Conservation (phyloP, 2,888 invertebrate genomes). For the Drosophila macrothrix region DNA sequence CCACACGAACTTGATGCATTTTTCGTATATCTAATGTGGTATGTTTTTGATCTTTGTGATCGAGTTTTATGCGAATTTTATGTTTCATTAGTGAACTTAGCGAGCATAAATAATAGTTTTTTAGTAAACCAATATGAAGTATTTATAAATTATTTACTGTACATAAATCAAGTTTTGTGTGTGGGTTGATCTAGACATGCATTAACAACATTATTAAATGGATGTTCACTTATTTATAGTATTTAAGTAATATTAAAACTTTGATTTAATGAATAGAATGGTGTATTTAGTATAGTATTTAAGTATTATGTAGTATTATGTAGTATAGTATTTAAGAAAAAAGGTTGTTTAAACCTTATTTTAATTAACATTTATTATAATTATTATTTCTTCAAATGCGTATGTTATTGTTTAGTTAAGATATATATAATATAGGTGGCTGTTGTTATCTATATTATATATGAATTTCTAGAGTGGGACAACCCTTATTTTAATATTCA, state of each 20-base stretch:
- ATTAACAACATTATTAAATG: not conserved
- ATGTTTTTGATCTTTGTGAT: conserved; percentile 17
- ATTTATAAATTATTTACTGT: not conserved
- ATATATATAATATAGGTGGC: not conserved
- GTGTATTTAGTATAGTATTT: not conserved
- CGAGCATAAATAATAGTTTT: conserved; percentile 3
- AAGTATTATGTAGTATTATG: no score
- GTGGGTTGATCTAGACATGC: not conserved
- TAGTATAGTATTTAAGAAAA: not conserved
- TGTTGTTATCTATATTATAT: not conserved
- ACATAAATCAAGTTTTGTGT: not conserved
- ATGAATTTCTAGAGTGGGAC: not conserved
- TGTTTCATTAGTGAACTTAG: conserved; percentile 31
- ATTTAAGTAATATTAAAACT: not conserved
- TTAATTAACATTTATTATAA: not conserved
- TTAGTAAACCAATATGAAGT: conserved; percentile 3
- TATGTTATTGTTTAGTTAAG: fast-evolving
- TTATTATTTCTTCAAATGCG: not conserved
- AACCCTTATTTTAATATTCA: not conserved
- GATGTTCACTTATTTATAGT: not conserved
- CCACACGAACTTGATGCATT: not conserved
- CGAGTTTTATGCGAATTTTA: conserved; percentile 49
- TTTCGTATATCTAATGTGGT: conserved; percentile 20
- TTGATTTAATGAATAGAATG: fast-evolving
- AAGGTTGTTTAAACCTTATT: fast-evolving